Evolutionary conservation across 2,888 invertebrate species (phyloP).

Genomic region (Scelioninae gen. 2): DNA sequence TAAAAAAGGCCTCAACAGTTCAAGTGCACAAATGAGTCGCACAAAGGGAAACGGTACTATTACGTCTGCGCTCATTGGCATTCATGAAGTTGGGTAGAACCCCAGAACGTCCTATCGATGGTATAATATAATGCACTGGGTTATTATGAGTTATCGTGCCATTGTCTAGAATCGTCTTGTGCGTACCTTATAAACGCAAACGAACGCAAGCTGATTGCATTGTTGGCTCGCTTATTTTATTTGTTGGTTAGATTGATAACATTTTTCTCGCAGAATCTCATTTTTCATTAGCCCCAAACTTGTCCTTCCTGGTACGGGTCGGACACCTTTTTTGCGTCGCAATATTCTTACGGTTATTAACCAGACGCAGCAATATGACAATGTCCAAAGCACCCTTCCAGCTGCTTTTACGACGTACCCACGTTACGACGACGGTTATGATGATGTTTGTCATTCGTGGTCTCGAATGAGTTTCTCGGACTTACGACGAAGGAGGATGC

Average conservation of each 20-base stretch:
- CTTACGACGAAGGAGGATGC: slow-evolving; percentile 40
- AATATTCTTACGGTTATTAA: too few relatives aligned
- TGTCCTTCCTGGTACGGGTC: too few relatives aligned
- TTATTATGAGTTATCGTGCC: slow-evolving; percentile 74
- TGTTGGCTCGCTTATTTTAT: slow-evolving; percentile 34
- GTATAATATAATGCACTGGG: slow-evolving; percentile 70
- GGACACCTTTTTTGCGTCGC: too few relatives aligned
- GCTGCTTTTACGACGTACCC: slow-evolving; percentile 37
- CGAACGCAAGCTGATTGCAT: slow-evolving; percentile 39
- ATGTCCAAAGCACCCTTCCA: slow-evolving; percentile 10
- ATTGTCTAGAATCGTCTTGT: slow-evolving; percentile 67
- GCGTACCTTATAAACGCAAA: slow-evolving; percentile 43
- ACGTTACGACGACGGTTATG: slow-evolving; percentile 49
- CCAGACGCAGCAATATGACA: slow-evolving; percentile 10
- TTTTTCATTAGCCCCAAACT: slow-evolving; percentile 2
- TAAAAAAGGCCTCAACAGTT: slow-evolving; percentile 27
- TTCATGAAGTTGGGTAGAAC: slow-evolving; percentile 68
- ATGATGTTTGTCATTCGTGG: slow-evolving; percentile 47
- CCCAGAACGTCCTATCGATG: slow-evolving; percentile 69
- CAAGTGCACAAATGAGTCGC: slow-evolving; percentile 36
- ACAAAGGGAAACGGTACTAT: slow-evolving; percentile 62
- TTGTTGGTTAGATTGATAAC: slow-evolving; percentile 24
- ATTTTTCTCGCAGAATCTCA: slow-evolving; percentile 12
- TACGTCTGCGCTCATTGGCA: slow-evolving; percentile 70
- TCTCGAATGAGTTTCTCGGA: slow-evolving; percentile 50